Evolutionary conservation across 1,140 invertebrate species (phyloP), one percentile per base, ranked within the genome.

Genomic region (Anastrepha ludens): DNA sequence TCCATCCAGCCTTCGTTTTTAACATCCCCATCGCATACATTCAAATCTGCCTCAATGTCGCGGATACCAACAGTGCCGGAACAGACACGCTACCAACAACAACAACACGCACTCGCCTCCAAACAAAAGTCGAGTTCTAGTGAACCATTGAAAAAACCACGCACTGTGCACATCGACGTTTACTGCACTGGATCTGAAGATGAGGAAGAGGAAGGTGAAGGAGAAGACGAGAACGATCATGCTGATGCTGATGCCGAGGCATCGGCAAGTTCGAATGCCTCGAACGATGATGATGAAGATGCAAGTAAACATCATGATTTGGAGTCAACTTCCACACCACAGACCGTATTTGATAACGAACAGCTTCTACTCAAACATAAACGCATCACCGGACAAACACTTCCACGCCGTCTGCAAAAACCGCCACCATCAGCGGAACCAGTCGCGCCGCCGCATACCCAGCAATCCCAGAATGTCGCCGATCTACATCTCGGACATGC

Each of bases 91-190:
- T n/a, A 20, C 39, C 55, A 50, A 55, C 85, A 74, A 7, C 78
- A 85, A 13, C 87, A 86, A 15, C 87, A 86, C 41, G 13, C 44
- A 39, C 55, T 55, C 15, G 11, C 65, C 3, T 78, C 65, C 13
- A 74, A 87, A 59, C 87, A 87, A 39, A 59, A 74, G 11, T 58
- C 60, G 1, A 78, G 89, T 17, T 17, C 87, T 17, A 91, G 90
- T 55, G 90, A 93, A 87, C 89, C 93, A 0, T 94, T 94, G 87
- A 95, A 95, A 88, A 95, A 96, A 89, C 95, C 96, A 2, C 93
- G 96, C 85, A 97, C 96, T 1, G 96, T 97, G 17, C 96, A 97
- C 89, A 97, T 97, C 62, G 96, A 97, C 92, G 96, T 97, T 5
- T 97, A 97, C 89, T 97, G 96, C 90, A 96, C 96, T 0, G 96